Percentiles rank a stretch among this genome's conserved stretches.
These are phyloP conservation scores for Cantharis flavilabris DNA, from an alignment of 2,888 invertebrate genomes.

Conservation along the genomic window DNA sequence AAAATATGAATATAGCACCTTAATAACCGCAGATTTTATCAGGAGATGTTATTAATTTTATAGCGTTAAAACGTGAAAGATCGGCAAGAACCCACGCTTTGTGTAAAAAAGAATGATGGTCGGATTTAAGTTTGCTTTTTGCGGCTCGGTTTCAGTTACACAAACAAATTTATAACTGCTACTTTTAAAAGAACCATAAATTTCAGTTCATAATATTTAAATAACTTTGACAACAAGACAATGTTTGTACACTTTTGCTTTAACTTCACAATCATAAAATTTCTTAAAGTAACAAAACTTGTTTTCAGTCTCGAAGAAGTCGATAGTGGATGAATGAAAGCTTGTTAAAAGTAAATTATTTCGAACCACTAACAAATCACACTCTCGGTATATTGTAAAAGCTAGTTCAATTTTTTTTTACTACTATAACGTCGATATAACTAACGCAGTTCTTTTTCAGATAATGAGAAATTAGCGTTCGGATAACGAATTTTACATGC, in stretches of 20 bases:
- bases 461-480: not conserved
- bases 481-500: not conserved
- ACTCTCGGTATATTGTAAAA: not conserved
- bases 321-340: constrained; percentile 24
- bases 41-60: constrained; percentile 35
- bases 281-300: constrained; percentile 29
- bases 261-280: constrained; percentile 20
- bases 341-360: constrained; percentile 10
- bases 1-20: constrained; percentile 32
- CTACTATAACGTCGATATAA: not conserved
- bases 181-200: constrained; percentile 36
- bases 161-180: constrained; percentile 37
- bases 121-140: constrained; percentile 35
- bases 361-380: not conserved
- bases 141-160: constrained; percentile 34
- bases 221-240: constrained; percentile 23
- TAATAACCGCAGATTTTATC: constrained; percentile 37
- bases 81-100: constrained; percentile 31
- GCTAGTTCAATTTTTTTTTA: not conserved
- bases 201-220: constrained; percentile 31
- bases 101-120: constrained; percentile 36
- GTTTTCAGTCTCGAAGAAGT: constrained; percentile 14
- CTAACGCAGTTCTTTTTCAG: not conserved
- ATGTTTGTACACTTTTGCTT: constrained; percentile 5
- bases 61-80: constrained; percentile 29